Conservation (phyloP, 2,888 invertebrate species). For the Tinea pellionella region DNA sequence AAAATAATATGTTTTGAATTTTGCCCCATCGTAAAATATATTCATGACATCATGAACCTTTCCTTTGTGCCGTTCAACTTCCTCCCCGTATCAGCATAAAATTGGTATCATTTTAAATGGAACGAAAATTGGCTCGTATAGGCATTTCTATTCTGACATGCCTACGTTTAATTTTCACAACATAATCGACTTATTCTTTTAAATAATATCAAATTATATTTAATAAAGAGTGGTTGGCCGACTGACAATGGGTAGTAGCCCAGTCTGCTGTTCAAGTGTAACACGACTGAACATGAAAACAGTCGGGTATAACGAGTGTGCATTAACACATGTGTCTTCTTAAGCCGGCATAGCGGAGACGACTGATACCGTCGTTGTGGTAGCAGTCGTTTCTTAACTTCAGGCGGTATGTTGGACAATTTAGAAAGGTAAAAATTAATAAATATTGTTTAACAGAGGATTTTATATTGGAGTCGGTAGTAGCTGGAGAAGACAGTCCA, state of each 20-base stretch:
- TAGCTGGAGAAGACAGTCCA: conserved; percentile 56
- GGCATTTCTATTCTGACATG: not conserved
- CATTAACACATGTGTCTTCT: no score
- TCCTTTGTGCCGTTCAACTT: not conserved
- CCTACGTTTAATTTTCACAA: not conserved
- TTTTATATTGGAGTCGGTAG: conserved; percentile 76
- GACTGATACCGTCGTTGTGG: no score
- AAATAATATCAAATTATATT: not conserved
- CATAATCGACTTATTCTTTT: not conserved
- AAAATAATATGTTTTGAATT: conserved; percentile 2
- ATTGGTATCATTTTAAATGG: conserved; percentile 2
- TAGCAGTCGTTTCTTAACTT: no score
- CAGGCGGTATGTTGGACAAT: no score
- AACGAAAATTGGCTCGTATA: conserved; percentile 1
- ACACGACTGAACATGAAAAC: no score
- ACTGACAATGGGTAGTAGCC: no score
- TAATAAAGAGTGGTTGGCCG: no score
- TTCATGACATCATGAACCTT: conserved; percentile 6
- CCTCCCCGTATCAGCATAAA: conserved; percentile 1
- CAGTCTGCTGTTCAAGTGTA: no score
- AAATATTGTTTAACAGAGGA: conserved; percentile 62
- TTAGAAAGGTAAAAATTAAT: no score
- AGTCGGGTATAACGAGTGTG: no score
- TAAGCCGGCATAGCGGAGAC: no score
- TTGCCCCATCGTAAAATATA: conserved; percentile 4